Base-by-base conservation (phyloP, 1,140 invertebrate species). In the Diorhabda sublineata region DNA sequence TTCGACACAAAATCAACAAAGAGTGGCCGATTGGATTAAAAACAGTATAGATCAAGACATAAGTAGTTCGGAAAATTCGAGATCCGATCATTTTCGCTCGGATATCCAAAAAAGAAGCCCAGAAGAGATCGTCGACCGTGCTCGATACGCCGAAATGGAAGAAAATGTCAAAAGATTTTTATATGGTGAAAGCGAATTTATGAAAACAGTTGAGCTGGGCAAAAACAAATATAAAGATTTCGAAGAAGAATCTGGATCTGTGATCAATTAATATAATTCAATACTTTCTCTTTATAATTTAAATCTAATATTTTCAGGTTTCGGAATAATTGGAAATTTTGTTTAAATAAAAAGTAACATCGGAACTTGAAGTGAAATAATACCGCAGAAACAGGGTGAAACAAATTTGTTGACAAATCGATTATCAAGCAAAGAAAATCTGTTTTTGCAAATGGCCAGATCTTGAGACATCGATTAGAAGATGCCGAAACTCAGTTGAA, bases 101-200 rank as follows among this genome's bases (percentile, higher is more conserved):
- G 68, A 69, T 60, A 67, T 64, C 7, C 41, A 43, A 42, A 68
- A 65, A 58, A 44, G 44, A 8, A 52, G 67, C 42, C 9, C 52
- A 3, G 63, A 42, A 3, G 73, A 76, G 61, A 73, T 68, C 45
- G 71, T 79, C 58, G 75, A 80, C 68, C 74, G 70, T 52, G 69
- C 47, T 2, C 75, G 74, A 45, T 80, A 79, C 62, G 75, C 75
- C 2, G 78, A 80, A 70, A 79, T 80, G 77, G 78, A 81, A 67
- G 77, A 78, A 67, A 77, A 80, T 69, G 80, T 81, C 6, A 80
- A 79, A 61, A 74, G 76, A 45, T 80, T 81, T 71, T 67, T 81
- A 42, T 79, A 79, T 60, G 78, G 78, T 2, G 77, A 81, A 68
- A 79, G 71, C 62, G 77, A 77, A 45, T 75, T 80, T 67, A 72